Percentiles rank a stretch among this genome's conserved stretches.
These are phyloP conservation scores for Hoplodrina blanda DNA, from an alignment of 2,888 invertebrate genomes.

Conservation along the genomic window DNA sequence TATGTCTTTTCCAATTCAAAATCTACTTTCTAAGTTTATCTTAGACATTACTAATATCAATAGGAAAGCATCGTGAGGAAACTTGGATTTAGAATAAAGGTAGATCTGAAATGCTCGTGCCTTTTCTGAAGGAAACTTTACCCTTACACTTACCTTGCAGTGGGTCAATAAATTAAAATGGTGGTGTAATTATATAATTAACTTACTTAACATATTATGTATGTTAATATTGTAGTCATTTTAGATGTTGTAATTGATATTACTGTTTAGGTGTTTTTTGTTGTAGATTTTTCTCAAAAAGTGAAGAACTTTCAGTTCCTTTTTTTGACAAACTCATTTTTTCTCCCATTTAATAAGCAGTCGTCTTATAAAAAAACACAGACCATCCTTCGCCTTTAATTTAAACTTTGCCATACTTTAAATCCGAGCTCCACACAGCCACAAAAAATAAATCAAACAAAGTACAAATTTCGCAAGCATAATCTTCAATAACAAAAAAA, in stretches of 20 bases:
- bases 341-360: not conserved
- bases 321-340: not conserved
- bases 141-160: no score
- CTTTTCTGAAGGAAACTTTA: no score
- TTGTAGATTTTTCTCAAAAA: not conserved
- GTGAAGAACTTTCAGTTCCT: not conserved
- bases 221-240: no score
- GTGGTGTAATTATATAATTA: no score
- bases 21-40: not conserved
- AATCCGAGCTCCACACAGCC: conserved; percentile 34
- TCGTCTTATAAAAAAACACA: conserved; percentile 13
- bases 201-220: no score
- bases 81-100: no score
- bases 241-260: no score
- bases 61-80: not conserved
- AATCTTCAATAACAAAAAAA: conserved; percentile 65
- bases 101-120: no score
- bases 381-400: conserved; percentile 21
- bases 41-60: not conserved
- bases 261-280: no score
- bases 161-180: no score
- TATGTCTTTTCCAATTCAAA: not conserved
- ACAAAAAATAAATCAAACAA: conserved; percentile 64
- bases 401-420: conserved; percentile 46
- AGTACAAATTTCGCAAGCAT: conserved; percentile 59